phyloP scores from a whole-genome alignment of 2,888 invertebrate genomes.

The Saturnia japonica region DNA sequence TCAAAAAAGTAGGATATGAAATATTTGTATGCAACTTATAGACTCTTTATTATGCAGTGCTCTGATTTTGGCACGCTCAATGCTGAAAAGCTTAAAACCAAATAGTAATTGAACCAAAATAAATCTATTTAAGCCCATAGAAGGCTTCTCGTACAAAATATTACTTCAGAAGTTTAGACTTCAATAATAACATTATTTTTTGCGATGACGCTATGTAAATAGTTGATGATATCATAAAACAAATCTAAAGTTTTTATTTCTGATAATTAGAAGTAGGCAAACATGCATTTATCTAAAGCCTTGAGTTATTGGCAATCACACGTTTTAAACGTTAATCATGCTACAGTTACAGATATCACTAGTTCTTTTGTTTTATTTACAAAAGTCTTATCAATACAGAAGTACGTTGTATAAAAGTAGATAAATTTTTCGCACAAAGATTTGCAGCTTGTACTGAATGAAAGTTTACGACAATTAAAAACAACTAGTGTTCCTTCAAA shows the following conservation, averaged over 20 bases:
- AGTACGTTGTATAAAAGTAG: too few relatives aligned
- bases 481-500: neutral
- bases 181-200: neutral
- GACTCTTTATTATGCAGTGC: neutral
- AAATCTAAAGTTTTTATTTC: slow-evolving; percentile 3
- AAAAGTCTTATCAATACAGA: neutral
- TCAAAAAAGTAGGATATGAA: neutral
- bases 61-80: neutral
- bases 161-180: neutral
- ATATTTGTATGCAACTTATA: neutral
- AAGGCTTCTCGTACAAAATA: neutral
- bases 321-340: neutral
- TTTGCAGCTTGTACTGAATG: neutral
- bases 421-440: neutral
- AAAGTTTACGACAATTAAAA: neutral
- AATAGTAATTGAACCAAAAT: neutral
- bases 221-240: slow-evolving; percentile 2
- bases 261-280: slow-evolving; percentile 1
- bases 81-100: neutral
- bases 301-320: slow-evolving; percentile 6
- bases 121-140: neutral
- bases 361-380: neutral
- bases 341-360: neutral
- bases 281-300: slow-evolving; percentile 9
- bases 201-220: neutral